Base-by-base conservation (phyloP, 2,113 vertebrate genomes). In the Eulemur macaco region DNA sequence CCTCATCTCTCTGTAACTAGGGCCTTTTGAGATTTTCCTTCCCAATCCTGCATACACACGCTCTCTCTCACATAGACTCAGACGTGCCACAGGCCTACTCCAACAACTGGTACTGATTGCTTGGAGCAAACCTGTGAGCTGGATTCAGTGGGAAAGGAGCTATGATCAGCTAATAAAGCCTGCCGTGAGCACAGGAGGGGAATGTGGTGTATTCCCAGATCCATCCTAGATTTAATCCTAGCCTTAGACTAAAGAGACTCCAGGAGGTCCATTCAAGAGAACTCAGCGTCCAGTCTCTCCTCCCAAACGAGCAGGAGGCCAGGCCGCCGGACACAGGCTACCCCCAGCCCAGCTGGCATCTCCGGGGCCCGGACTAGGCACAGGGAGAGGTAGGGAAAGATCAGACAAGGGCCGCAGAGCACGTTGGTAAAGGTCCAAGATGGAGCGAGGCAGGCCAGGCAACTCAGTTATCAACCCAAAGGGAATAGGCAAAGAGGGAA, bases 401-500 rank as follows among this genome's bases (percentile, higher is more conserved):
- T 47, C 42, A 42, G 29, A 18, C 15, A 42, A 18, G 27, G 34
- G 15, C 29, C 78, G 6, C 58, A 86, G n/a, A 80, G 66, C 23
- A 13, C 18, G 45, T 69, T 86, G 34, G 56, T 83, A 71, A 91
- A 64, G 66, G 83, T 56, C 27, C 37, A 78, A 81, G 39, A 37
- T 23, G 50, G 50, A 76, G 69, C 1, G 1, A 73, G 15, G 52
- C 60, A 88, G 95, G 50, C 37, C 64, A 37, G 60, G 76, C 66
- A 88, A 50, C 18, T 42, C 68, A 64, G 60, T 90, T 87, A 93
- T 78, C 92, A 87, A 87, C 71, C 83, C 83, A 86, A 93, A 94
- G 73, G 91, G 95, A 97, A 80, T 77, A 89, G 74, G 80, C 83
- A 96, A 94, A 71, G 91, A 94, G 95, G 93, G 95, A 81, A 94